Percentiles rank a stretch among this genome's conserved stretches.
These are phyloP conservation scores for Aythya fuligula DNA, from an alignment of 2,797 vertebrate genomes.

Conservation along the genomic window DNA sequence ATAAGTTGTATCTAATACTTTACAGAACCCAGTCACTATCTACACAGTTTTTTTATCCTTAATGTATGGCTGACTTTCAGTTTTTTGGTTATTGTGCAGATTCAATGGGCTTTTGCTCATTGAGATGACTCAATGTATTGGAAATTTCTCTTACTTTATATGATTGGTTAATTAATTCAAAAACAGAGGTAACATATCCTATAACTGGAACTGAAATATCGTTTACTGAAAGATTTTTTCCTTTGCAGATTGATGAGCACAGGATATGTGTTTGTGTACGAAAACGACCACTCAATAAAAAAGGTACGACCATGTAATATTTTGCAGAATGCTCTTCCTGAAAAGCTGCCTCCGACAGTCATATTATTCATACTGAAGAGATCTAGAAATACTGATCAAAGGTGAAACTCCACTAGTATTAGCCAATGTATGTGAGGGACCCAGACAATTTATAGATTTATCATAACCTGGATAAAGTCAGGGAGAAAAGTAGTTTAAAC, in stretches of 20 bases:
- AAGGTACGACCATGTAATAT: constrained; percentile 81
- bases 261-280: constrained; percentile 98
- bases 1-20: not conserved
- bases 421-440: not conserved
- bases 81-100: not conserved
- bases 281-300: constrained; percentile 95
- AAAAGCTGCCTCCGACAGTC: not conserved
- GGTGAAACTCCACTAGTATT: not conserved
- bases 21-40: not conserved
- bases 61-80: not conserved
- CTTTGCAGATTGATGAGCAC: constrained; percentile 94
- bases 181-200: not conserved
- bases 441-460: not conserved
- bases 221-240: not conserved
- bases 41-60: not conserved
- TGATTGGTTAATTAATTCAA: not conserved
- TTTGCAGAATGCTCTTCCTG: constrained; percentile 5
- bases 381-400: not conserved
- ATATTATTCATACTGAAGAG: not conserved
- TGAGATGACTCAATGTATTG: not conserved
- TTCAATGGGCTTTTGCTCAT: not conserved
- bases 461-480: not conserved
- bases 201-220: not conserved
- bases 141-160: not conserved
- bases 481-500: not conserved